Evolutionary conservation across 2,888 invertebrate species (phyloP), one percentile per base, ranked within the genome.

Genomic region (Tyria jacobaeae): DNA sequence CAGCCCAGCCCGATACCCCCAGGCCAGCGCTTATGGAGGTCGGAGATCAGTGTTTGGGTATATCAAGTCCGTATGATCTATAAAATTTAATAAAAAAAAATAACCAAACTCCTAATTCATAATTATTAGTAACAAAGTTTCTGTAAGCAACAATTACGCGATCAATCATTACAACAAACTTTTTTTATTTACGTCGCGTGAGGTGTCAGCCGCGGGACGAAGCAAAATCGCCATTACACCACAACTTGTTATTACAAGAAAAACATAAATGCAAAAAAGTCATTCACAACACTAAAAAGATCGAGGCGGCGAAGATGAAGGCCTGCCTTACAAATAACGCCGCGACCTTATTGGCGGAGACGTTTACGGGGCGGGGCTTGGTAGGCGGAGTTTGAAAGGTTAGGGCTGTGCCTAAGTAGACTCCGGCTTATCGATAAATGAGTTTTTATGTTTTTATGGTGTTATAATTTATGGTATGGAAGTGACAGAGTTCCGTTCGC

Each of bases 211-310:
- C 85, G 68, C 70, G 72, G 74, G 64, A 70, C 71, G 70, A 73
- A 56, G 70, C 79, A 75, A 81, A 80, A 82, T 82, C 75, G 68
- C 83, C 84, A 86, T 89, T 86, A 86, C 73, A 80, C 80, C 84
- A 81, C 83, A 83, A 81, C 81, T 82, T 81, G 82, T 81, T 80
- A 79, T 76, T 76, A 82, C 76, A 78, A 85, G 88, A 85, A 87
- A 89, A 90, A 85, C 82, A 78, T 81, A 81, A 87, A 85, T 78
- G 81, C 84, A 89, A 89, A 90, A 89, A 89, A 82, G 84, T 87
- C 86, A 87, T 89, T 86, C 90, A 83, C 92, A 91, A 87, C 92
- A 91, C 92, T 91, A 91, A 87, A 89, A 84, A 81, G 79, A 79
- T 81, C 67, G 78, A 86, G 91, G 90, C 88, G 90, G 88, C 59